These are phyloP conservation scores for Lasioglossum calceatum DNA, from an alignment of 2,888 invertebrate species.

Conservation along the genomic window DNA sequence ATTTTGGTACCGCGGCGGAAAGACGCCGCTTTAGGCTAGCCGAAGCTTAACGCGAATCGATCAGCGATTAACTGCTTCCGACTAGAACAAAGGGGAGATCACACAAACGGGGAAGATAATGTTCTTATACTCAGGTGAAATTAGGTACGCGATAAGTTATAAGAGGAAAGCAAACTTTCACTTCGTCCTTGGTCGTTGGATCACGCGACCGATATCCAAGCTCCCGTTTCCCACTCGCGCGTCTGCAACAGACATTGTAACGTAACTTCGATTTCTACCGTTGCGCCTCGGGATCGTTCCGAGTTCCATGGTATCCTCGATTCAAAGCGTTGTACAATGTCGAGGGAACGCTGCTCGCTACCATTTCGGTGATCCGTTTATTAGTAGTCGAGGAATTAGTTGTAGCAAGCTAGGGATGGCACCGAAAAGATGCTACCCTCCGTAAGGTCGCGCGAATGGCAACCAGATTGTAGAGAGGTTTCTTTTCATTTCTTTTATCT, in stretches of 20 bases:
- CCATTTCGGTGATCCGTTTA: neutral
- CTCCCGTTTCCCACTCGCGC: neutral
- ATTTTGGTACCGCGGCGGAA: neutral
- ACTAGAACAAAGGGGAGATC: slow-evolving; percentile 27
- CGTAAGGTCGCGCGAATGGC: neutral
- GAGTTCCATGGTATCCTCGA: neutral
- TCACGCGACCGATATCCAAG: slow-evolving; percentile 33
- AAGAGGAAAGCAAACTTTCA: slow-evolving; percentile 48
- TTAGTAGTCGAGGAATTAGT: neutral
- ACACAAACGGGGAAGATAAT: slow-evolving; percentile 39
- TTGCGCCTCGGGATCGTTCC: slow-evolving; percentile 11
- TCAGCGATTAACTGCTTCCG: slow-evolving; percentile 51
- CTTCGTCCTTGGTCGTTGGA: slow-evolving; percentile 49
- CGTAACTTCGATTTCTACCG: neutral
- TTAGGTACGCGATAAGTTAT: slow-evolving; percentile 50
- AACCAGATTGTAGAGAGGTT: neutral
- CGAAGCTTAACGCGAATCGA: slow-evolving; percentile 45
- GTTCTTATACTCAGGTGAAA: slow-evolving; percentile 64
- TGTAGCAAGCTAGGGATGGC: neutral
- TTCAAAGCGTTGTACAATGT: neutral
- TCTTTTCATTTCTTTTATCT: neutral
- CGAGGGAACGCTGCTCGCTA: neutral
- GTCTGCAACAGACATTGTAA: neutral
- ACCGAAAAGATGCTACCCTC: neutral
- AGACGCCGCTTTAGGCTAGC: neutral